Evolutionary conservation across 2,888 invertebrate species (phyloP).

Genomic region (Drosophila siamana): DNA sequence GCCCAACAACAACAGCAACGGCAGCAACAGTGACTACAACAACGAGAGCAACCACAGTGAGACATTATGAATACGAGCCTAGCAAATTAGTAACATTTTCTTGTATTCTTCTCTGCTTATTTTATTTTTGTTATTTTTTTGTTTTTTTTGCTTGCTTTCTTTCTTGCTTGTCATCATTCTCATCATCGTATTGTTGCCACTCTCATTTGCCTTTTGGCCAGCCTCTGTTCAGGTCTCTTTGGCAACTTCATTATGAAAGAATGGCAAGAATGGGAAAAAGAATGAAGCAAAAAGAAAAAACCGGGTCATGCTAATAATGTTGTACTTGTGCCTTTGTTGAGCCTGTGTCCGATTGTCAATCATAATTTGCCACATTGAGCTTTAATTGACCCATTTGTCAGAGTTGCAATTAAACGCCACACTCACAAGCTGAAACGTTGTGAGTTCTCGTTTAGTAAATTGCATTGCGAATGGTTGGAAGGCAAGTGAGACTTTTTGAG

Average conservation of each 20-base stretch:
- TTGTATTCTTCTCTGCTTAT: slow-evolving; percentile 25
- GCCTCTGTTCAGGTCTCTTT: slow-evolving; percentile 37
- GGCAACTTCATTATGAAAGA: slow-evolving; percentile 69
- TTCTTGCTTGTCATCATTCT: slow-evolving; percentile 44
- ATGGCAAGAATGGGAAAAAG: slow-evolving; percentile 22
- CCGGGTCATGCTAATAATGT: slow-evolving; percentile 69
- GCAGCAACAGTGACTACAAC: too few species aligned
- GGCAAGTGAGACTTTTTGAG: background rate
- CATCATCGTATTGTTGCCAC: slow-evolving; percentile 50
- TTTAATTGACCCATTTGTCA: slow-evolving; percentile 69
- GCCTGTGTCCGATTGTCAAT: slow-evolving; percentile 57
- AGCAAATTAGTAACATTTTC: slow-evolving; percentile 64
- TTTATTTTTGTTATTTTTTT: too few species aligned
- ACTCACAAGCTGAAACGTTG: background rate
- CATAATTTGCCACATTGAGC: slow-evolving; percentile 65
- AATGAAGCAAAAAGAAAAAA: slow-evolving; percentile 37
- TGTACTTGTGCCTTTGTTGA: slow-evolving; percentile 29
- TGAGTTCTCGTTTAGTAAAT: background rate
- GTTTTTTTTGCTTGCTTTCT: slow-evolving; percentile 5
- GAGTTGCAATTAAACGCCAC: slow-evolving; percentile 6
- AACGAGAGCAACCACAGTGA: slow-evolving; percentile 6
- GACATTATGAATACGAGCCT: slow-evolving; percentile 56
- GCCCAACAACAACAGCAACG: slow-evolving; percentile 37
- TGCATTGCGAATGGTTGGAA: background rate
- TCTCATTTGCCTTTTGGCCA: slow-evolving; percentile 56